Evolutionary conservation across 2,888 invertebrate genomes (phyloP).

Genomic region (Coecobrya sp.): DNA sequence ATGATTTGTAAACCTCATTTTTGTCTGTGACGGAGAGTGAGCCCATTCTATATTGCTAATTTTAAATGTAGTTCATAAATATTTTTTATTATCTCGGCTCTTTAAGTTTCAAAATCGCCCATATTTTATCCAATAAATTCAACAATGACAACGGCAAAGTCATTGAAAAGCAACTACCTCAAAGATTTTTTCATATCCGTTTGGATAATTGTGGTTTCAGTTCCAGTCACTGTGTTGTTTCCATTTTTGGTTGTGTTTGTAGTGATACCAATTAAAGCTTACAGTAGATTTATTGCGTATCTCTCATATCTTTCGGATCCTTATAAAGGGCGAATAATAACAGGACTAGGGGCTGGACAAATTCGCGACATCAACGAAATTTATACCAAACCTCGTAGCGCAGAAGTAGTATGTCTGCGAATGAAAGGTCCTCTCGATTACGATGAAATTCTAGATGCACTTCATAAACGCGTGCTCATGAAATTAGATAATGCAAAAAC

Average conservation of each 20-base stretch:
- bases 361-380: conserved; percentile 50
- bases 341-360: conserved; percentile 36
- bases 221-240: conserved; percentile 9
- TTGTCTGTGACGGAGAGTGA: too few relatives aligned
- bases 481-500: not conserved
- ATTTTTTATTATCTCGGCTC: too few relatives aligned
- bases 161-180: not conserved
- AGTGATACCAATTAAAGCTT: conserved; percentile 29
- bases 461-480: conserved; percentile 1
- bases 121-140: too few relatives aligned
- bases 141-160: not conserved
- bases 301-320: conserved; percentile 21
- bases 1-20: too few relatives aligned
- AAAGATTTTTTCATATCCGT: not conserved
- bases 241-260: not conserved
- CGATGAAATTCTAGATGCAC: not conserved
- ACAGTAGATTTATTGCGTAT: conserved; percentile 9
- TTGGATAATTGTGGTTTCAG: conserved; percentile 8
- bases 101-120: too few relatives aligned
- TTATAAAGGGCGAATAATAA: not conserved
- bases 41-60: too few relatives aligned
- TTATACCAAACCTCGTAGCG: not conserved
- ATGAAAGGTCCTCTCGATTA: conserved; percentile 45
- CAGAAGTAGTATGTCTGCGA: conserved; percentile 59
- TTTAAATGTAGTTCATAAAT: too few relatives aligned